Base-by-base conservation (phyloP, 2,797 vertebrate genomes). In the Enteromius thamalakanensis region DNA sequence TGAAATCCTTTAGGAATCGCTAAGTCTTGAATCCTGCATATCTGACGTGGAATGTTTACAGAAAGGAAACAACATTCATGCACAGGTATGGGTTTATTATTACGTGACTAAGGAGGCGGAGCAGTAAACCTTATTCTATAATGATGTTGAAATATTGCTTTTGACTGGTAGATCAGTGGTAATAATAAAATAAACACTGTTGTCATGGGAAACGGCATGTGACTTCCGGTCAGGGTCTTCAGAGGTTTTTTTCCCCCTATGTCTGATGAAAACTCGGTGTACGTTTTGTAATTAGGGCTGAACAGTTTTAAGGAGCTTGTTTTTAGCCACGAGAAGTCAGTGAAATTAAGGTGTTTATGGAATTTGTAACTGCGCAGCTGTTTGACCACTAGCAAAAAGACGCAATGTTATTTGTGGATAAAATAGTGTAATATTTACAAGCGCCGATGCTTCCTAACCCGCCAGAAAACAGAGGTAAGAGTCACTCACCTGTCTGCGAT, bases 401-500 rank as follows among this genome's bases (percentile, higher is more conserved):
- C 60, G 60, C 60, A 37, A 51, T 79, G 26, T 42, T 47, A 32
- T 23, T 32, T 62, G 23, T 32, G 10, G 29, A 67, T 29, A 79
- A 32, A 32, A 49, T 58, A 23, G 15, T 40, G 14, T 19, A 14
- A 70, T n/a, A 69, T 26, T 23, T 7, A 64, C 21, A 81, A n/a
- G 68, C 7, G 1, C 23, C 1, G 17, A 23, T 15, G 29, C 11
- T 55, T 19, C 51, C 11, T 45, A 29, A 49, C 64, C 51, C 14
- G 1, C 9, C 12, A 65, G 32, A 1, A 23, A 23, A 51, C 37
- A 23, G 6, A 77, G 26, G 10, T 67, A 19, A 37, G 6, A 82
- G 32, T 9, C 21, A 71, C 87, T 87, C 70, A 87, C 87, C 84
- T 84, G 76, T 42, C 19, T 47, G 68, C 2, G 29, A 58, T 17